Conservation (phyloP, 2,888 invertebrate species). For the Holacanthella duospinosa region DNA sequence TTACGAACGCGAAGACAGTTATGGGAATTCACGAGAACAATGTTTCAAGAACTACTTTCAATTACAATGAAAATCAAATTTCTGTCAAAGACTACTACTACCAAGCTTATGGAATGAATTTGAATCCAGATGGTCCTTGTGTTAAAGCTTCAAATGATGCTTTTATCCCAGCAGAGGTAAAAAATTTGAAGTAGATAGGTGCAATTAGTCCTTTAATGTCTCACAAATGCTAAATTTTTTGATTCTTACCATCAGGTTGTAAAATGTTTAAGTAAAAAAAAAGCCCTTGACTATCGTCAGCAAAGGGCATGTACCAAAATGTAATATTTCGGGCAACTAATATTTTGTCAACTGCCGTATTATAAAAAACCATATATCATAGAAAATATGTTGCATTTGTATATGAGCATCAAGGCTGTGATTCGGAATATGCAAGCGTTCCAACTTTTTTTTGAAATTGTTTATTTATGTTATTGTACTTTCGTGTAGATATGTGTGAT, state of each 20-base stretch:
- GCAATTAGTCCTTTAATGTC: too few relatives aligned
- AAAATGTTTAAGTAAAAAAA: too few relatives aligned
- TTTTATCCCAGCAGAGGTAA: constrained; percentile 1
- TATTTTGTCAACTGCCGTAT: too few relatives aligned
- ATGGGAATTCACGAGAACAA: neutral
- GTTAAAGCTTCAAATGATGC: neutral
- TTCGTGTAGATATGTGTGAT: constrained; percentile 26
- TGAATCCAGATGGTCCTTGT: neutral
- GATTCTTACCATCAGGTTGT: too few relatives aligned
- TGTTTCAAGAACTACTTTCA: neutral
- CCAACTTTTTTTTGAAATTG: too few relatives aligned
- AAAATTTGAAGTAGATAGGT: neutral
- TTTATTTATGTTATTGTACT: constrained; percentile 4
- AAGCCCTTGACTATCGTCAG: too few relatives aligned
- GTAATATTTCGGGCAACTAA: too few relatives aligned
- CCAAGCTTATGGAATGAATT: neutral
- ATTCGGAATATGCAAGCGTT: too few relatives aligned
- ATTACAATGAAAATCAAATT: neutral
- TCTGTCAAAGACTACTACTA: constrained; percentile 1
- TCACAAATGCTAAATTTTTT: neutral
- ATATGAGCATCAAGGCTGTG: too few relatives aligned
- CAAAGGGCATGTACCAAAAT: too few relatives aligned
- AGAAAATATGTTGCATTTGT: too few relatives aligned
- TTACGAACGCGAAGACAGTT: neutral
- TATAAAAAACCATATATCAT: too few relatives aligned